Percentiles rank a stretch among this genome's conserved stretches.
These are phyloP conservation scores for Chloebia gouldiae DNA, from an alignment of 2,113 vertebrate species.

Conservation along the genomic window DNA sequence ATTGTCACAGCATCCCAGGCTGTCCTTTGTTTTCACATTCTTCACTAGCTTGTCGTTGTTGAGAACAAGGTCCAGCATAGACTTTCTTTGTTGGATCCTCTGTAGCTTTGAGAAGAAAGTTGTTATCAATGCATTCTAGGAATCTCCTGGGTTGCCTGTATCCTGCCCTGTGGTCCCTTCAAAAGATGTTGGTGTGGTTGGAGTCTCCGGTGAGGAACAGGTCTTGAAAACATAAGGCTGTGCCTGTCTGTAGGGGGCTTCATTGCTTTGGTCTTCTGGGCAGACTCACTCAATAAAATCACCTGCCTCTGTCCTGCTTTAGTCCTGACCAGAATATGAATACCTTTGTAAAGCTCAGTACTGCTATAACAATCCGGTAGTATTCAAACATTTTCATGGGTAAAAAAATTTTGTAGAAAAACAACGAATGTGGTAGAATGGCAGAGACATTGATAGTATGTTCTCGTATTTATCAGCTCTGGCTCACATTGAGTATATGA, in stretches of 20 bases:
- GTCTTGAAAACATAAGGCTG: accelerated
- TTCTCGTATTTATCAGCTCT: not conserved
- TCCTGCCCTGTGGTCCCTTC: not conserved
- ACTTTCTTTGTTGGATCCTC: not conserved
- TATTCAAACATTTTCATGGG: not conserved
- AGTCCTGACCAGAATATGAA: not conserved
- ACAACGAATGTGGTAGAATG: accelerated
- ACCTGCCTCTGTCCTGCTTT: not conserved
- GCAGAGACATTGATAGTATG: not conserved
- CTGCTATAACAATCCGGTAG: not conserved
- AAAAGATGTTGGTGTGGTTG: not conserved
- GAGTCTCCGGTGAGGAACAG: not conserved
- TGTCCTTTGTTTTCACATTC: no score
- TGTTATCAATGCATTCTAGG: not conserved
- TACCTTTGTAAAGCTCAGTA: not conserved
- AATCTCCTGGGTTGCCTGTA: not conserved
- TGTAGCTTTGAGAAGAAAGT: not conserved
- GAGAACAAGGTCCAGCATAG: not conserved
- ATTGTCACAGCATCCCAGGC: not conserved
- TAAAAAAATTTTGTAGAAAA: not conserved
- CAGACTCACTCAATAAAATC: not conserved
- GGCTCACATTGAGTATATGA: not conserved
- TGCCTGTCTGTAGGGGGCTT: not conserved
- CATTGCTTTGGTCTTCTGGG: not conserved
- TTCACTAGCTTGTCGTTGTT: no score